Evolutionary conservation across 92 coral and sea anemone genomes (phyloP), one percentile per base, ranked within the genome.

Genomic region (Muricea muricata): DNA sequence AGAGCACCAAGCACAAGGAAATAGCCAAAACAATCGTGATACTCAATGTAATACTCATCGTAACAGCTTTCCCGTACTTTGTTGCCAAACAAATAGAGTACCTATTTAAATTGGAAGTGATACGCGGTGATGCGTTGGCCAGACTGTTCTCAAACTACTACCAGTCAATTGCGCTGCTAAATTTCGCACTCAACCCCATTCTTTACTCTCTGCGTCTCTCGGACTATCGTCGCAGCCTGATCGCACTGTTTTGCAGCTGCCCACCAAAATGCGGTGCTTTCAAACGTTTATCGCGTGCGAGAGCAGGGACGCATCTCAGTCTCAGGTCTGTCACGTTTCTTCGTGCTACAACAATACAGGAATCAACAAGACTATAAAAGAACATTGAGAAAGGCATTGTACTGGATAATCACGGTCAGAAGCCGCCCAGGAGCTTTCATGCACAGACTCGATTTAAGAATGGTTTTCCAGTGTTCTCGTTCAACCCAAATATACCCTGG

Each of bases 61-160:
- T 39, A 4, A 78, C 83, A 10, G 83, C 83, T n/a, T 57, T 78
- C 4, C 83, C 83, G 15, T 58, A 78, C 65, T 78, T 78, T 21
- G 71, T 78, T 56, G 70, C 40, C 0, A 56, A 56, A 15, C 83
- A 78, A 26, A 0, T 78, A n/a, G 70, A 78, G 71, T 78, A 56
- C 24, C 37, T 58, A 12, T 18, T 0, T 7, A 33, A 18, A 15
- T 17, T 75, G 23, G 46, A 54, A 0, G 23, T 25, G 15, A 8
- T 25, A 2, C 33, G 39, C 0, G 50, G 14, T 1, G 46, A 7
- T 10, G 4, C 14, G 26, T 50, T 39, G 42, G 48, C 13, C 6
- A 0, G 32, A 25, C 6, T 12, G 6, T 55, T 78, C 21, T 2
- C 71, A 0, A 1, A 78, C 33, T 32, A 56, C 55, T 78, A 78